These are phyloP conservation scores for Rapana venosa DNA, from an alignment of 2,888 invertebrate species.

Conservation along the genomic window DNA sequence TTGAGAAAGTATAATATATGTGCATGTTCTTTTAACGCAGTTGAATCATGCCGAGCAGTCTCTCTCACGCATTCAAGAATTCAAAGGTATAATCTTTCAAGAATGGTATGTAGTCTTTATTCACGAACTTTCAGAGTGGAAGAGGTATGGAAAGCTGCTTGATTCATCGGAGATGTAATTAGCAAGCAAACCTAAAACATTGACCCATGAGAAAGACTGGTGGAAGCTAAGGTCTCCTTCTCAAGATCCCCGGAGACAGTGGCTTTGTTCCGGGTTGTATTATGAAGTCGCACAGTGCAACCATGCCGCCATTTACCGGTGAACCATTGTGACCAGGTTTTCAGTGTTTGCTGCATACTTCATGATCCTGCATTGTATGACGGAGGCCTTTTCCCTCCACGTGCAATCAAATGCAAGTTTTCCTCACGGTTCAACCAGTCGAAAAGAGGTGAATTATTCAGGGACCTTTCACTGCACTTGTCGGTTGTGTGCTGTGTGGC, in stretches of 20 bases:
- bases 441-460: slow-evolving; percentile 15
- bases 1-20: no score
- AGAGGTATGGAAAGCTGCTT: no score
- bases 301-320: slow-evolving; percentile 26
- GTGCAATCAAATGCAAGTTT: not conserved
- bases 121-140: no score
- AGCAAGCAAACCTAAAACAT: not conserved
- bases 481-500: not conserved
- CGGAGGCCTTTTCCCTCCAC: not conserved
- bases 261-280: not conserved
- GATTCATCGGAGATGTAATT: no score
- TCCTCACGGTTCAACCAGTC: slow-evolving; percentile 13
- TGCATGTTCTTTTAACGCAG: no score
- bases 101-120: no score
- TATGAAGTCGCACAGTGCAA: not conserved
- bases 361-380: not conserved
- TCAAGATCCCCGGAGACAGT: not conserved
- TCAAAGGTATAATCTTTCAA: no score
- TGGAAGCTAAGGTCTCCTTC: not conserved
- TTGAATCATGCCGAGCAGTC: no score
- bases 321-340: slow-evolving; percentile 21
- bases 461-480: not conserved
- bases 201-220: not conserved
- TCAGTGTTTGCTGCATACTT: slow-evolving; percentile 9
- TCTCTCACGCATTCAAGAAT: no score